phyloP scores from a whole-genome alignment of 2,797 vertebrate genomes.

The Miichthys miiuy region DNA sequence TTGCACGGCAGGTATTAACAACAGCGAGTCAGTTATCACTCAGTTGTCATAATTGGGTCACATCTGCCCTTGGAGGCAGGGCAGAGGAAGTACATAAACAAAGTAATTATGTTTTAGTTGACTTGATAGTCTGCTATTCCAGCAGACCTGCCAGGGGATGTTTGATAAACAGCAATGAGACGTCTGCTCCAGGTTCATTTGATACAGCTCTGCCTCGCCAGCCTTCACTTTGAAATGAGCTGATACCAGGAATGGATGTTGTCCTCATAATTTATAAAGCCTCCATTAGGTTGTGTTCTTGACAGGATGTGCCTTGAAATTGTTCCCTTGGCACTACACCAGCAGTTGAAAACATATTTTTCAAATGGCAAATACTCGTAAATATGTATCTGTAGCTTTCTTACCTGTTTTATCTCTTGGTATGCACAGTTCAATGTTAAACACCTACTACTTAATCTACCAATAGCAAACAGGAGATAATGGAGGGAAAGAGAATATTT shows the following conservation, averaged over 20 bases:
- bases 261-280: constrained; percentile 71
- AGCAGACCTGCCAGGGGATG: constrained; percentile 63
- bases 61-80: constrained; percentile 74
- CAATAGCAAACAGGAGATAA: constrained; percentile 41
- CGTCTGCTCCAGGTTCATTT: constrained; percentile 68
- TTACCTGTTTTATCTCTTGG: constrained; percentile 30
- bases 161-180: constrained; percentile 72
- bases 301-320: constrained; percentile 67
- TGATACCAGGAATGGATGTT: constrained; percentile 64
- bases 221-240: constrained; percentile 68
- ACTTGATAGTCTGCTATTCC: constrained; percentile 64
- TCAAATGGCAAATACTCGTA: constrained; percentile 44
- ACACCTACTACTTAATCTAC: constrained; percentile 22
- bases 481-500: not conserved
- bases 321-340: constrained; percentile 36
- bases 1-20: constrained; percentile 26
- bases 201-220: constrained; percentile 58
- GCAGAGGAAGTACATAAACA: constrained; percentile 71
- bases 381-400: constrained; percentile 33
- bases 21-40: constrained; percentile 63
- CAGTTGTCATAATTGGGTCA: constrained; percentile 77
- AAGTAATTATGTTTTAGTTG: constrained; percentile 74
- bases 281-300: constrained; percentile 67
- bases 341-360: constrained; percentile 42
- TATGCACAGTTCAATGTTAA: constrained; percentile 38